phyloP scores from a whole-genome alignment of 2,888 invertebrate genomes.

The Sipha maydis region DNA sequence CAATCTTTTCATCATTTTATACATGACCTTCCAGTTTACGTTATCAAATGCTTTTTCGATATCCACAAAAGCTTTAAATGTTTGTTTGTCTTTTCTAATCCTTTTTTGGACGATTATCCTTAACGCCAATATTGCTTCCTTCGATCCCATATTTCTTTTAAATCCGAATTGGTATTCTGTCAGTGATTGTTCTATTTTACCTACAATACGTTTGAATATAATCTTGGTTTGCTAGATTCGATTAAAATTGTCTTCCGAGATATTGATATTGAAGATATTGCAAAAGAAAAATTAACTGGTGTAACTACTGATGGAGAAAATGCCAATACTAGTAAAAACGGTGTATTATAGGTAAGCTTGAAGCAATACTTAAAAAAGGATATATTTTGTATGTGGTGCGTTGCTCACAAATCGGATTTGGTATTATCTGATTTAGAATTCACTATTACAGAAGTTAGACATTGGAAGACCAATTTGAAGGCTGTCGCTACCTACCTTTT shows the following conservation, averaged over 20 bases:
- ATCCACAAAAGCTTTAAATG: no score
- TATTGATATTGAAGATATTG: conserved; percentile 36
- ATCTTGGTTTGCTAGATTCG: conserved; percentile 56
- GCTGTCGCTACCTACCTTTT: conserved; percentile 58
- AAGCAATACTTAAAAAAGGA: conserved; percentile 55
- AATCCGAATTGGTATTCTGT: no score
- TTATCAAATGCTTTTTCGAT: no score
- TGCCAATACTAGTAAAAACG: conserved; percentile 58
- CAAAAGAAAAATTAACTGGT: conserved; percentile 61
- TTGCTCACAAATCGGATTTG: conserved; percentile 57
- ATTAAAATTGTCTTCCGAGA: conserved; percentile 53
- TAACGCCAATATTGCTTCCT: no score
- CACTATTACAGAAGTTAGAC: conserved; percentile 44
- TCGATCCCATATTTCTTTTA: no score
- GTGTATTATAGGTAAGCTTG: conserved; percentile 56
- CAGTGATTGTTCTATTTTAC: no score
- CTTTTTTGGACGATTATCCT: no score
- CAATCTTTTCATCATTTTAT: no score
- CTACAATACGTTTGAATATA: no score
- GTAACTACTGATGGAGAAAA: conserved; percentile 60
- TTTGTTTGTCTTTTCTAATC: no score
- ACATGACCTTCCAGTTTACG: no score
- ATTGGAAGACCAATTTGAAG: conserved; percentile 59
- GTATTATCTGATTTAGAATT: conserved; percentile 54
- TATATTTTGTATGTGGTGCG: conserved; percentile 60